Evolutionary conservation across 2,113 vertebrate genomes (phyloP).

Genomic region (Glaucidium brasilianum): DNA sequence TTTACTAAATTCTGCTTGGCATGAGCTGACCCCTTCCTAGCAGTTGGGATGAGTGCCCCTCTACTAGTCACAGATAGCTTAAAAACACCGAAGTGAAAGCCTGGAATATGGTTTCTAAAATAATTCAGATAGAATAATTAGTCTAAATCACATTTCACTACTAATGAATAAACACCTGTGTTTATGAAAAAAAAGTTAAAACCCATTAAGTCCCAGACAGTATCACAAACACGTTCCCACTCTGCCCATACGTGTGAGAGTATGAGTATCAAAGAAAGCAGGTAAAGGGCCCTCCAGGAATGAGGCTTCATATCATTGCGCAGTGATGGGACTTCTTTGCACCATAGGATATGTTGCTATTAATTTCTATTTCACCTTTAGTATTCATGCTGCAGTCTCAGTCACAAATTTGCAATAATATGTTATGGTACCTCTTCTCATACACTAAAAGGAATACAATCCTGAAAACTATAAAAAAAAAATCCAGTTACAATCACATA

Average conservation of each 20-base stretch:
- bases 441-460: neutral
- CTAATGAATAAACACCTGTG: neutral
- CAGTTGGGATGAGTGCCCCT: neutral
- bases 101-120: neutral
- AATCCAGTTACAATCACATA: neutral
- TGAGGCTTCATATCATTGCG: neutral
- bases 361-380: neutral
- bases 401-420: neutral
- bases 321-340: neutral
- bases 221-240: neutral
- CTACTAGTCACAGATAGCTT: neutral
- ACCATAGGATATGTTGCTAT: neutral
- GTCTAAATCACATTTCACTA: neutral
- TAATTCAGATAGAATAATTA: neutral
- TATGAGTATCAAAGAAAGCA: neutral
- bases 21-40: neutral
- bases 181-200: neutral
- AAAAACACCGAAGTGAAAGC: neutral
- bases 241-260: neutral
- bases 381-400: neutral
- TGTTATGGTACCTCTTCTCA: neutral
- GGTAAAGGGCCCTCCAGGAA: neutral
- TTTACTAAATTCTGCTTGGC: neutral
- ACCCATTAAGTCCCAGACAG: neutral
- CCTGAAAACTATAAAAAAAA: neutral